Conservation (phyloP, 2,797 vertebrate species). For the Macroramphosus scolopax region DNA sequence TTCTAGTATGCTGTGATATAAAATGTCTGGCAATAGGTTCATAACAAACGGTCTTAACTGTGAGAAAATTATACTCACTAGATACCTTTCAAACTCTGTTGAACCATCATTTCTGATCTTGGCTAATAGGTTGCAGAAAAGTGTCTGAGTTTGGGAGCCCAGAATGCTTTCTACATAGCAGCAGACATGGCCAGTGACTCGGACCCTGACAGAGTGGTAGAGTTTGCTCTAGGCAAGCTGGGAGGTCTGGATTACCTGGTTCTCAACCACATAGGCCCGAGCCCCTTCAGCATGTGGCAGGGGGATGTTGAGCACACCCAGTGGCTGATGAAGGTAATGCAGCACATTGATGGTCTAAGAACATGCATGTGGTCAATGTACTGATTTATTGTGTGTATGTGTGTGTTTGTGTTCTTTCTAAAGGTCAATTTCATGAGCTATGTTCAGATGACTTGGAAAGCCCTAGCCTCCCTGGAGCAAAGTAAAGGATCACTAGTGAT, state of each 20-base stretch:
- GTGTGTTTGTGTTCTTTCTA: constrained; percentile 9
- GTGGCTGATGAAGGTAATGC: constrained; percentile 86
- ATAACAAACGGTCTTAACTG: too few species aligned
- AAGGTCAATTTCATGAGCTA: constrained; percentile 93
- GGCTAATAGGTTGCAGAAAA: constrained; percentile 79
- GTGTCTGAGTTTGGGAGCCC: constrained; percentile 82
- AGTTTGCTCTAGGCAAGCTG: constrained; percentile 82
- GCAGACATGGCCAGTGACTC: constrained; percentile 81
- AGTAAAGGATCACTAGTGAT: constrained; percentile 82
- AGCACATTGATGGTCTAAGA: neutral
- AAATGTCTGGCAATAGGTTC: neutral
- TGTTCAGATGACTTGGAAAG: constrained; percentile 79
- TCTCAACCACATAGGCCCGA: constrained; percentile 83
- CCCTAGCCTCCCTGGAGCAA: constrained; percentile 79
- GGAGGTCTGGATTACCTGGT: constrained; percentile 86
- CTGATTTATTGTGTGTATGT: neutral
- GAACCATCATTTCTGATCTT: neutral
- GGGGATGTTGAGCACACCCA: constrained; percentile 75
- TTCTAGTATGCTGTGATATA: too few species aligned
- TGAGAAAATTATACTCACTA: too few species aligned
- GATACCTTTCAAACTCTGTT: too few species aligned
- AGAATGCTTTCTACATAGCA: constrained; percentile 78
- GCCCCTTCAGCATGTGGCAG: constrained; percentile 77
- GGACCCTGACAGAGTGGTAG: constrained; percentile 79
- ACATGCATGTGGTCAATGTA: too few species aligned